Base-by-base conservation (phyloP, 2,797 vertebrate genomes). In the Hapalemur alaotrensis region DNA sequence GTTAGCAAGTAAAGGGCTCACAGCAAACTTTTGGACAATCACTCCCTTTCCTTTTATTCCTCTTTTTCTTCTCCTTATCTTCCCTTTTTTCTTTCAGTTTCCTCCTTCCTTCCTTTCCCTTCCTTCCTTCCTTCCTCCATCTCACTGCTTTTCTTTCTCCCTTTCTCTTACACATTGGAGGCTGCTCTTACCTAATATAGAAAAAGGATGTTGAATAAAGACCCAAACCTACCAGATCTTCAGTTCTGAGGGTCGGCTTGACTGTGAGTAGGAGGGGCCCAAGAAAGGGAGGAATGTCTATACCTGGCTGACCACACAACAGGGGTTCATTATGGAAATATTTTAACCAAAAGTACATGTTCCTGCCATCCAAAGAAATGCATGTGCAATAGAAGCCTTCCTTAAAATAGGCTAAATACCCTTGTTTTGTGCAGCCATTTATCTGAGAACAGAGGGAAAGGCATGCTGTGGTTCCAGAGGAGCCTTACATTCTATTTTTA, bases 351-450 rank as follows among this genome's bases (percentile, higher is more conserved):
- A 88, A 95, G 89, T 91, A 57, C 93, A 73, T 8, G 96, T 97
- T 98, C 95, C 97, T 95, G 91, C 93, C 98, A 98, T 98, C 98
- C 99, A 99, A 99, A 99, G 98, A 99, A 97, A 93, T 95, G 97
- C 94, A n/a, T 97, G 98, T 98, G 98, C 98, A 98, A 98, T 98
- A 98, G 95, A 97, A 97, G 97, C 96, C 93, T 97, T 97, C 85
- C 92, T 75, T 48, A 57, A 97, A 94, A 88, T 95, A 90, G 95
- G 91, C 88, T 57, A 80, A 80, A 32, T 93, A 89, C 84, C 89
- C 67, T 97, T 80, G 9, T 69, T 83, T 94, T 72, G 6, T 76
- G 83, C 95, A 86, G 86, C 25, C 52, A 5, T 32, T 41, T 41
- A 52, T 63, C 67, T 15, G 59, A 95, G 94, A 80, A 28, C 46